These are phyloP conservation scores for Limnephilus lunatus DNA, from an alignment of 2,888 invertebrate species.

Conservation along the genomic window DNA sequence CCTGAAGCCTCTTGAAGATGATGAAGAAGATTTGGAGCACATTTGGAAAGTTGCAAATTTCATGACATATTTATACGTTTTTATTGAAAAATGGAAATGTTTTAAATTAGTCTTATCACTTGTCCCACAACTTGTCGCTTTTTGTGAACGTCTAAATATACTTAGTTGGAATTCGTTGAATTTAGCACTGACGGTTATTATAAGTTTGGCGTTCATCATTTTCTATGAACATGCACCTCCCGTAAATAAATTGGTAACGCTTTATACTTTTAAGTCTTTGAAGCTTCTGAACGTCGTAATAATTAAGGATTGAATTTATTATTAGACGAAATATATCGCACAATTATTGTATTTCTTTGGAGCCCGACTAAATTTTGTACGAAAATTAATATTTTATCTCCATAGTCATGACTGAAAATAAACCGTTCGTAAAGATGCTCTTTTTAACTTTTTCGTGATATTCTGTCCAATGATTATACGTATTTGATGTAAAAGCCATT, in stretches of 20 bases:
- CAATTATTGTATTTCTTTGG: not conserved
- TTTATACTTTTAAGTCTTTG: not conserved
- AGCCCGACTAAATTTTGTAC: not conserved
- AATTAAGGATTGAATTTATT: not conserved
- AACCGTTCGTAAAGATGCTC: not conserved
- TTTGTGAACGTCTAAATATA: no score
- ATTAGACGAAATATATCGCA: not conserved
- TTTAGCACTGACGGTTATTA: not conserved
- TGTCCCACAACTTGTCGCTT: no score
- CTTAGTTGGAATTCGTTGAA: not conserved
- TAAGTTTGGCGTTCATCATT: not conserved
- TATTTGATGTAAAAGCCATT: not conserved
- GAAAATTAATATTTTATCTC: not conserved
- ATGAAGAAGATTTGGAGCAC: no score
- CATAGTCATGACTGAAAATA: not conserved
- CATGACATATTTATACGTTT: no score
- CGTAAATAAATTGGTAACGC: not conserved
- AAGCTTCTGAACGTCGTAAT: not conserved
- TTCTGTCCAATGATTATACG: not conserved
- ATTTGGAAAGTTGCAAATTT: no score
- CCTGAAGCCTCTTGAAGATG: no score
- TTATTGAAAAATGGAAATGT: no score
- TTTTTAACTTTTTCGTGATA: not conserved
- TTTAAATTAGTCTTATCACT: no score
- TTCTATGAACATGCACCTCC: not conserved